Base-by-base conservation (phyloP, 2,797 vertebrate genomes). In the Acrossocheilus wenchowensis region DNA sequence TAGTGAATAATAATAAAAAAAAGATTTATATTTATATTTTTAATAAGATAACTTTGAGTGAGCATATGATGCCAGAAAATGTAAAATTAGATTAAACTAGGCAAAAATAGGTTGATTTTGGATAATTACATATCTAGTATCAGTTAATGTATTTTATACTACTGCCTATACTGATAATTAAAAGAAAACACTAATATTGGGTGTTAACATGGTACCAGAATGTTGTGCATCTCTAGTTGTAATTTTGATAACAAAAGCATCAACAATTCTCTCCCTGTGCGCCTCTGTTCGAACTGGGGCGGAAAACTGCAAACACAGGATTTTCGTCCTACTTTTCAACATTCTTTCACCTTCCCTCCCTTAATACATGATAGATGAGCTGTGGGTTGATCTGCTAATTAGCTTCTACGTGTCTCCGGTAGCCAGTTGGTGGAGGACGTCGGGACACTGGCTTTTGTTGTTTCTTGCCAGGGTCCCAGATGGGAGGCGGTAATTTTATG, bases 381-480 rank as follows among this genome's bases (percentile, higher is more conserved):
- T 39, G 84, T 72, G 60, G 26, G 62, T 88, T 85, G 85, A 88
- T 87, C 82, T 88, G 84, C 84, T 90, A 86, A 89, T 90, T 89
- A 88, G 78, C 52, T 82, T 30, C 82, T 43, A 21, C 5, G 7
- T 82, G 81, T 78, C 75, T 71, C 78, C 26, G 74, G 50, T 78
- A 64, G 64, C 57, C n/a, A 21, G 34, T 84, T 71, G 78, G 71
- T 12, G 71, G 43, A 9, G 77, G 80, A 72, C 77, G 69, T 68
- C 52, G 66, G 79, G 72, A 85, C 64, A 39, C 41, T 26, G 50
- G 83, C 84, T 52, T 83, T 82, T 84, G 60, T 66, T 74, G 68
- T 82, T 81, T 84, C 73, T 74, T 41, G n/a, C 41, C 71, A 81
- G 78, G 43, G 71, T 82, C 88, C 78, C 83, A 82, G 79, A 82